phyloP scores from a whole-genome alignment of 2,888 invertebrate genomes.

The Ceramica pisi region DNA sequence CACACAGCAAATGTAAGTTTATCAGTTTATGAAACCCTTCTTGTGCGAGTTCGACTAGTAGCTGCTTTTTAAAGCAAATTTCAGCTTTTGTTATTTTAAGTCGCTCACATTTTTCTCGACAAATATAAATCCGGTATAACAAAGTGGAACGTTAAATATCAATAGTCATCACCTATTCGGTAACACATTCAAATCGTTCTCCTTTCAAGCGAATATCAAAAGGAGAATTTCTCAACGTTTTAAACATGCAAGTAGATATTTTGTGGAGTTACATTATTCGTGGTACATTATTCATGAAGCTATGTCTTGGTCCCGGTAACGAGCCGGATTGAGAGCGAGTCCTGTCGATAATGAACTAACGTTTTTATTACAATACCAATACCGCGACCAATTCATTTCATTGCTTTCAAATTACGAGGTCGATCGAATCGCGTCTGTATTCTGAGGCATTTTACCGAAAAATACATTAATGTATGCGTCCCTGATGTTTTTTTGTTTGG shows the following conservation, averaged over 20 bases:
- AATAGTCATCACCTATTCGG: conserved; percentile 59
- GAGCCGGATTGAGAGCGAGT: conserved; percentile 84
- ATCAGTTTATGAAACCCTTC: not conserved
- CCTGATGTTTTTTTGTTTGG: conserved; percentile 44
- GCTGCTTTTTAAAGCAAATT: not conserved
- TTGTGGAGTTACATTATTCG: conserved; percentile 84
- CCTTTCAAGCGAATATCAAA: conserved; percentile 77
- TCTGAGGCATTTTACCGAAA: conserved; percentile 43
- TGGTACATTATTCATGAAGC: conserved; percentile 88
- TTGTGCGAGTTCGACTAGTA: not conserved
- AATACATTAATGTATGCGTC: conserved; percentile 60
- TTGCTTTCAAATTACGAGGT: conserved; percentile 73
- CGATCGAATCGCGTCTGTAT: conserved; percentile 45
- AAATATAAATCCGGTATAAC: conserved; percentile 54
- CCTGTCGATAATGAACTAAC: conserved; percentile 87
- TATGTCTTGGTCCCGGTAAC: conserved; percentile 86
- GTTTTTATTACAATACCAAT: conserved; percentile 81
- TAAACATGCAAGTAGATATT: conserved; percentile 87
- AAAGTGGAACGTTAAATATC: conserved; percentile 62
- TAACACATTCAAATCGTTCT: conserved; percentile 78
- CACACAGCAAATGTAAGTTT: no score
- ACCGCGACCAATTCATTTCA: conserved; percentile 79
- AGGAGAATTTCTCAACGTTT: conserved; percentile 82
- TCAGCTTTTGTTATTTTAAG: not conserved
- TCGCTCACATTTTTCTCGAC: conserved; percentile 29